These are phyloP conservation scores for Lacanobia wlatinum DNA, from an alignment of 2,888 invertebrate genomes.

Conservation along the genomic window DNA sequence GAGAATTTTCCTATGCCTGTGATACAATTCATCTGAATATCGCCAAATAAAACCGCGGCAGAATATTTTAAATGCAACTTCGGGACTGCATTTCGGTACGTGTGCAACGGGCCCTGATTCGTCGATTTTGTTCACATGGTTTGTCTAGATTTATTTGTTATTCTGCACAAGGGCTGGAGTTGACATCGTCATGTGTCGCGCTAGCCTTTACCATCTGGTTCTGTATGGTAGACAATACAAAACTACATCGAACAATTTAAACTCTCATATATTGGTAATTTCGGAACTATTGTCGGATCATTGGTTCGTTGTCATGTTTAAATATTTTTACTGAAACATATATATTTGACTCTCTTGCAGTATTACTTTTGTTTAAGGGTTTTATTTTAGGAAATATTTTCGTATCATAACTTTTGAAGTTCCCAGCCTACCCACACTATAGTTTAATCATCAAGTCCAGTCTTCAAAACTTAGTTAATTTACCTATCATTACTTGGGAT, in stretches of 20 bases:
- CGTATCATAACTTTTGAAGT: not conserved
- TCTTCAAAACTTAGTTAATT: slow-evolving; percentile 33
- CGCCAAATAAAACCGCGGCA: slow-evolving; percentile 24
- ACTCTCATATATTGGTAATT: not conserved
- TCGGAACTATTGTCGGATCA: not conserved
- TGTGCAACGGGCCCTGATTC: not conserved
- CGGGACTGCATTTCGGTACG: slow-evolving; percentile 8
- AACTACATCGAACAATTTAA: slow-evolving; percentile 1
- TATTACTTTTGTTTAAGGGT: too few species aligned
- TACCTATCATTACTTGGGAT: slow-evolving; percentile 39
- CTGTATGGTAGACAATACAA: slow-evolving; percentile 12
- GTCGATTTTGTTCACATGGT: slow-evolving; percentile 33
- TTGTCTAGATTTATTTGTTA: slow-evolving; percentile 34
- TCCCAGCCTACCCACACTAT: not conserved
- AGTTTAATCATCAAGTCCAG: slow-evolving; percentile 17
- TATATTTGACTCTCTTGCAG: too few species aligned
- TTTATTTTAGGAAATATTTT: too few species aligned
- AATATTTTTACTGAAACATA: not conserved
- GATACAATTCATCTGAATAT: slow-evolving; percentile 28
- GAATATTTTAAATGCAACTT: slow-evolving; percentile 34
- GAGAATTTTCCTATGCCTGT: not conserved
- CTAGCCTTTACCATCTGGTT: slow-evolving; percentile 6
- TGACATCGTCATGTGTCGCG: slow-evolving; percentile 7
- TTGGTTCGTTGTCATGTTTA: not conserved
- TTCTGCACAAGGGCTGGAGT: slow-evolving; percentile 2